phyloP scores from a whole-genome alignment of 2,797 vertebrate genomes.

The Callimico goeldii region DNA sequence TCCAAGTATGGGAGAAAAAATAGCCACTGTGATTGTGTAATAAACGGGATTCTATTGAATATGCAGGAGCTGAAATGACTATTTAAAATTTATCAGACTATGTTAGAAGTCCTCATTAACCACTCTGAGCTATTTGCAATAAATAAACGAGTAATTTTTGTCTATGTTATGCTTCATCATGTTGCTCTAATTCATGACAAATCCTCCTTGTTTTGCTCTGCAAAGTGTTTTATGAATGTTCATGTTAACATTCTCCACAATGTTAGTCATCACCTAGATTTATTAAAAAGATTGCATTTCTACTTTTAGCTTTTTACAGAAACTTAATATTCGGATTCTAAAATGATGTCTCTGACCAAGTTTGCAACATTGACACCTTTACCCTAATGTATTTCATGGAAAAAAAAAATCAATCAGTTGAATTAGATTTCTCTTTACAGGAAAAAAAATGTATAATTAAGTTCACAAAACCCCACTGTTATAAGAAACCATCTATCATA shows the following conservation, averaged over 20 bases:
- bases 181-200: slow-evolving; percentile 55
- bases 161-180: slow-evolving; percentile 43
- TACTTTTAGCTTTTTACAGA: slow-evolving; percentile 40
- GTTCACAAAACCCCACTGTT: slow-evolving; percentile 2
- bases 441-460: slow-evolving; percentile 58
- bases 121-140: slow-evolving; percentile 1
- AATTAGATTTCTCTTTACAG: slow-evolving; percentile 47
- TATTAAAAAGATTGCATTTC: slow-evolving; percentile 32
- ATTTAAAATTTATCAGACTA: slow-evolving; percentile 32
- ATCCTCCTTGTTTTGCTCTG: slow-evolving; percentile 36
- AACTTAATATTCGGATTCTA: slow-evolving; percentile 49
- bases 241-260: slow-evolving; percentile 24
- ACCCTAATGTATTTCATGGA: background rate
- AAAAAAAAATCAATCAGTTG: slow-evolving; percentile 35
- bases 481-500: slow-evolving; percentile 49
- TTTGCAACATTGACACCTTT: slow-evolving; percentile 34
- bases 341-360: slow-evolving; percentile 20
- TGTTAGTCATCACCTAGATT: background rate
- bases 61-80: background rate
- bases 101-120: slow-evolving; percentile 26
- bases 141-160: slow-evolving; percentile 42
- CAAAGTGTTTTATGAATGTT: slow-evolving; percentile 38
- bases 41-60: background rate
- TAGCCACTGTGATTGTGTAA: background rate
- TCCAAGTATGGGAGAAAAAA: background rate